Conservation (phyloP, 1,140 invertebrate genomes). For the Geopemphigus sp. region DNA sequence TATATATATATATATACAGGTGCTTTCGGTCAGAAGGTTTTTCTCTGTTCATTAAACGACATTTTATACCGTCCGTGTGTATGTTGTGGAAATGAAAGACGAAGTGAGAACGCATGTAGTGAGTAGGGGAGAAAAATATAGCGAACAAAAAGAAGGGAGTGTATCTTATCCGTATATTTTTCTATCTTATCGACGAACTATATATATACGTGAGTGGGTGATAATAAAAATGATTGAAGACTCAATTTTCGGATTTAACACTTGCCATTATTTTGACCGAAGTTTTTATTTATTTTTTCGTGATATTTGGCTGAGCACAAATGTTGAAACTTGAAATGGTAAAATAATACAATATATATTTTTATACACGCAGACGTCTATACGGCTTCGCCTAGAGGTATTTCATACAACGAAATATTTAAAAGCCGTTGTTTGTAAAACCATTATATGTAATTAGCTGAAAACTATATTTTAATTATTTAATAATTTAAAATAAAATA, state of each 20-base stretch:
- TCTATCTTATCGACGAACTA: constrained; percentile 30
- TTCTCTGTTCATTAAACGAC: constrained; percentile 49
- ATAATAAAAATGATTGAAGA: constrained; percentile 50
- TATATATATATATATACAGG: constrained; percentile 38
- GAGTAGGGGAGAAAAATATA: neutral
- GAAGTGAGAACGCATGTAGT: neutral
- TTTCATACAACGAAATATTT: neutral
- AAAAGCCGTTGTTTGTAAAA: neutral
- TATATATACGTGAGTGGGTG: neutral
- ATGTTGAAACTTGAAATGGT: neutral
- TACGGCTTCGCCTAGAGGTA: neutral
- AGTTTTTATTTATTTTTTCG: constrained; percentile 30
- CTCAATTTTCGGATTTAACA: constrained; percentile 46
- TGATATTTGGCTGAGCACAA: neutral
- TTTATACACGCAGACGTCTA: neutral
- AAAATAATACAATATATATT: too few species aligned
- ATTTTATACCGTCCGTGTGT: constrained; percentile 43
- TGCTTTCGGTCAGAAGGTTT: constrained; percentile 44
- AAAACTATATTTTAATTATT: too few species aligned
- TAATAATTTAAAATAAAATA: too few species aligned
- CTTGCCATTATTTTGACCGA: constrained; percentile 30
- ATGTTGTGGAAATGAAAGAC: constrained; percentile 16
- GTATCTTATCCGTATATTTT: constrained; percentile 43
- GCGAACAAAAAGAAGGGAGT: constrained; percentile 29
- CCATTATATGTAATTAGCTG: neutral